A percentile compares a stretch with the other conserved stretches of the same genome.
Evolutionary conservation across 2,888 invertebrate genomes (phyloP).

Genomic region (Silvanus unidentatus): DNA sequence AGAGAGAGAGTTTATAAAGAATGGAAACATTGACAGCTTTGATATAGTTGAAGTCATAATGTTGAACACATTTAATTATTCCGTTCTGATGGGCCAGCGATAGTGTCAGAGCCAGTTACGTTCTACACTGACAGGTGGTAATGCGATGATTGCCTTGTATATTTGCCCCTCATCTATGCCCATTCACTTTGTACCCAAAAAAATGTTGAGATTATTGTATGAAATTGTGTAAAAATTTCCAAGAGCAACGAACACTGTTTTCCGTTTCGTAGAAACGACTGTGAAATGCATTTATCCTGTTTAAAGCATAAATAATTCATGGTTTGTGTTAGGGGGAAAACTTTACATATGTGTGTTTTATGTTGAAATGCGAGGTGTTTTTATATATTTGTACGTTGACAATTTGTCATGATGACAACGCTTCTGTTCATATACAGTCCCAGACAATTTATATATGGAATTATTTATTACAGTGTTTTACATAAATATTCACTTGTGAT

Average conservation of each 20-base stretch:
- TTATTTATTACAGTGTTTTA: slow-evolving; percentile 20
- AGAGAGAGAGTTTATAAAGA: no score
- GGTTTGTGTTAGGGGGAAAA: no score
- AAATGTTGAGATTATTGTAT: slow-evolving; percentile 1
- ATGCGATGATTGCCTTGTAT: slow-evolving; percentile 24
- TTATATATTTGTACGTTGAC: no score
- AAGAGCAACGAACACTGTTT: no score
- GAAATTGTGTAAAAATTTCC: no score
- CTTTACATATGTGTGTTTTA: no score
- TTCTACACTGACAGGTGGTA: slow-evolving; percentile 29
- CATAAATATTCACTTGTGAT: slow-evolving; percentile 12
- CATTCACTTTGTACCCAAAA: slow-evolving; percentile 14
- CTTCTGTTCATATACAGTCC: slow-evolving; percentile 36
- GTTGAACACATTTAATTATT: slow-evolving; percentile 33
- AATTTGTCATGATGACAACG: slow-evolving; percentile 45
- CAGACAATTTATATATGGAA: slow-evolving; percentile 12
- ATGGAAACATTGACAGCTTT: slow-evolving; percentile 5
- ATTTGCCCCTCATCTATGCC: slow-evolving; percentile 9
- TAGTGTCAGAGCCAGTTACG: slow-evolving; percentile 30
- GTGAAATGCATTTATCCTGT: no score
- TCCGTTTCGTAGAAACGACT: no score
- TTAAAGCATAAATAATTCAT: no score
- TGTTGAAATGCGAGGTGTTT: no score
- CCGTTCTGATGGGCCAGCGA: slow-evolving; percentile 26
- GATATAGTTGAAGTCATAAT: slow-evolving; percentile 7